These are phyloP conservation scores for Peromyscus nudipes DNA, from an alignment of 2,797 vertebrate species.

Conservation along the genomic window DNA sequence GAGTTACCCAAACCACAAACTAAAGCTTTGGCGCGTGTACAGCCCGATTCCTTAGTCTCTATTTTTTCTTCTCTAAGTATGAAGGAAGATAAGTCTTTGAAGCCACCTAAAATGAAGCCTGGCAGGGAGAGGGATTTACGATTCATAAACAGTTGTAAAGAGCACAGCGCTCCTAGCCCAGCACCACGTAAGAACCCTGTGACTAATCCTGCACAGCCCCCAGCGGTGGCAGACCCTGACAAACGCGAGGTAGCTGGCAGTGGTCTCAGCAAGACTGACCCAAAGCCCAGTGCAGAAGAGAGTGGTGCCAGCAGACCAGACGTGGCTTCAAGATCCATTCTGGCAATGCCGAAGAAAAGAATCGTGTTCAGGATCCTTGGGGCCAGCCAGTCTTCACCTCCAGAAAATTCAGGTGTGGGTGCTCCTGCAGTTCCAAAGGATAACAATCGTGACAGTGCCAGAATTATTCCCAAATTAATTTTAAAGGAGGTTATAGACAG, in stretches of 20 bases:
- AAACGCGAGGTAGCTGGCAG: conserved; percentile 88
- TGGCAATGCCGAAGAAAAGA: conserved; percentile 25
- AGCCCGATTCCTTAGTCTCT: conserved; percentile 92
- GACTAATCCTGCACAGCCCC: conserved; percentile 88
- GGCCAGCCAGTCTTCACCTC: conserved; percentile 76
- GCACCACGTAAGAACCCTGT: conserved; percentile 91
- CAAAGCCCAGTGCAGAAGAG: conserved; percentile 89
- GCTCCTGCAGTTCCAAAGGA: conserved; percentile 68
- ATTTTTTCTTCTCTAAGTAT: conserved; percentile 92
- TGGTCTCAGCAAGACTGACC: conserved; percentile 92
- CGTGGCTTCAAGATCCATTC: conserved; percentile 75
- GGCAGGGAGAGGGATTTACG: conserved; percentile 86
- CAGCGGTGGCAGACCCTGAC: conserved; percentile 81
- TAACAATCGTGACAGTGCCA: conserved; percentile 76
- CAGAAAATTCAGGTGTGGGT: conserved; percentile 73
- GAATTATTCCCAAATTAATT: conserved; percentile 74
- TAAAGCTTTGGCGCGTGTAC: conserved; percentile 92
- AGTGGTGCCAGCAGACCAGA: conserved; percentile 82
- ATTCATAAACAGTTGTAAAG: conserved; percentile 91
- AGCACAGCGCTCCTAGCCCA: conserved; percentile 91
- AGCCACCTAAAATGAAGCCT: conserved; percentile 83
- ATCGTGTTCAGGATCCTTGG: neutral
- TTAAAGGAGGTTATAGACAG: conserved; percentile 73
- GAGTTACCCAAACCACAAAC: conserved; percentile 90
- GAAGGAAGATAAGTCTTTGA: conserved; percentile 84